phyloP scores from a whole-genome alignment of 2,113 vertebrate genomes.

The Passer montanus region DNA sequence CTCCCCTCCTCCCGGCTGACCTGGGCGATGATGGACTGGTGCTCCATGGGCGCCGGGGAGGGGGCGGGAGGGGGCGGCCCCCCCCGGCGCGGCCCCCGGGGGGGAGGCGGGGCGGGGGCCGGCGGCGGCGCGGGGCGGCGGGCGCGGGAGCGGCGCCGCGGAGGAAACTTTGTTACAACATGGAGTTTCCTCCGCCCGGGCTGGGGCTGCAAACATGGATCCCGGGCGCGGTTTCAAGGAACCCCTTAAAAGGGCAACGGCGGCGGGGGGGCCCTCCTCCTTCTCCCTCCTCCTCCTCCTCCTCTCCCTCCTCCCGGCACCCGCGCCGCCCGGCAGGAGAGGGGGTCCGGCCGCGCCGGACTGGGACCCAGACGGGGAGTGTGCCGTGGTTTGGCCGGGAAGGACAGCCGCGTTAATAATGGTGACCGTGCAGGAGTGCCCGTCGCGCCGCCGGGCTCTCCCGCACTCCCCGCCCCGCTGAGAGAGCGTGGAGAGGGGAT shows the following conservation, averaged over 20 bases:
- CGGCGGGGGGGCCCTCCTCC: background rate
- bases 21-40: slow-evolving; percentile 78
- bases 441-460: background rate
- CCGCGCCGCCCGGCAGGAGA: background rate
- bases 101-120: background rate
- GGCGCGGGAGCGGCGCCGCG: background rate
- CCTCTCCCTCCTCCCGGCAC: background rate
- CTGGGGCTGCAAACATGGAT: slow-evolving; percentile 73
- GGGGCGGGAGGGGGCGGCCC: too few species aligned
- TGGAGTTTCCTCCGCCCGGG: slow-evolving; percentile 68
- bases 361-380: background rate
- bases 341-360: background rate
- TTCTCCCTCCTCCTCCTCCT: background rate
- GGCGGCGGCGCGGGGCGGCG: too few species aligned
- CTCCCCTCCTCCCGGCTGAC: slow-evolving; percentile 77
- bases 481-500: background rate
- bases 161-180: slow-evolving; percentile 49
- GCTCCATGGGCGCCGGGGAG: slow-evolving; percentile 50
- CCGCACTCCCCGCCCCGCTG: too few species aligned
- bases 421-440: background rate
- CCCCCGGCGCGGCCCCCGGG: too few species aligned
- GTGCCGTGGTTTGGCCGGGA: background rate
- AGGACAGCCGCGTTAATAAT: rapidly evolving
- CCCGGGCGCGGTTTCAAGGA: slow-evolving; percentile 72
- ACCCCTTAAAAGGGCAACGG: slow-evolving; percentile 67